These are phyloP conservation scores for Stegodyphus dumicola DNA, from an alignment of 1,140 invertebrate species.

Conservation along the genomic window DNA sequence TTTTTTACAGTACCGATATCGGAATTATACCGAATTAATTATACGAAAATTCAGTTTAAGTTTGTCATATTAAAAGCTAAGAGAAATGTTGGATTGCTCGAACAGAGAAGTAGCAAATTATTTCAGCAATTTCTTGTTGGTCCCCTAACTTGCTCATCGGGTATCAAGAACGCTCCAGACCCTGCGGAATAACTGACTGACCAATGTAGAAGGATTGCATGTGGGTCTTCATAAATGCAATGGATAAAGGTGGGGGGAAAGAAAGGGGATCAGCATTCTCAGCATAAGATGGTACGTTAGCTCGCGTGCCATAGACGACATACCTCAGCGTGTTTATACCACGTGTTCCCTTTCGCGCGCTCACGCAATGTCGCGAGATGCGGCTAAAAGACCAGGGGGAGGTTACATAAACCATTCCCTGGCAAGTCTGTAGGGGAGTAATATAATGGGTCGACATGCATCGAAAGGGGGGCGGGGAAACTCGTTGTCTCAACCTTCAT, in stretches of 20 bases:
- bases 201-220: slow-evolving; percentile 54
- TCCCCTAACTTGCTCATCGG: slow-evolving; percentile 1
- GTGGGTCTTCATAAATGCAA: not conserved
- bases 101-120: too few species aligned
- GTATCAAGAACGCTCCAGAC: slow-evolving; percentile 44
- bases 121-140: not conserved
- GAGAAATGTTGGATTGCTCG: too few species aligned
- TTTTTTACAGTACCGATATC: too few species aligned
- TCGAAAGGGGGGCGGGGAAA: slow-evolving; percentile 5
- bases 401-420: slow-evolving; percentile 46
- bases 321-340: slow-evolving; percentile 28
- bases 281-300: slow-evolving; percentile 1
- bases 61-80: too few species aligned
- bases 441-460: too few species aligned
- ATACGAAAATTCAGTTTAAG: too few species aligned
- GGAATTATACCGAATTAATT: too few species aligned
- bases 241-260: not conserved
- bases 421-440: too few species aligned
- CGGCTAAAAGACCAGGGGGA: slow-evolving; percentile 26
- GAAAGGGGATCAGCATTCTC: not conserved
- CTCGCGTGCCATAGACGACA: slow-evolving; percentile 10
- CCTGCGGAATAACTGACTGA: slow-evolving; percentile 10
- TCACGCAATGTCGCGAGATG: slow-evolving; percentile 47
- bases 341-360: slow-evolving; percentile 5
- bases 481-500: slow-evolving; percentile 36